Base-by-base conservation (phyloP, 37 sponge, comb jelly and placozoan species). In the Spongilla lacustris region DNA sequence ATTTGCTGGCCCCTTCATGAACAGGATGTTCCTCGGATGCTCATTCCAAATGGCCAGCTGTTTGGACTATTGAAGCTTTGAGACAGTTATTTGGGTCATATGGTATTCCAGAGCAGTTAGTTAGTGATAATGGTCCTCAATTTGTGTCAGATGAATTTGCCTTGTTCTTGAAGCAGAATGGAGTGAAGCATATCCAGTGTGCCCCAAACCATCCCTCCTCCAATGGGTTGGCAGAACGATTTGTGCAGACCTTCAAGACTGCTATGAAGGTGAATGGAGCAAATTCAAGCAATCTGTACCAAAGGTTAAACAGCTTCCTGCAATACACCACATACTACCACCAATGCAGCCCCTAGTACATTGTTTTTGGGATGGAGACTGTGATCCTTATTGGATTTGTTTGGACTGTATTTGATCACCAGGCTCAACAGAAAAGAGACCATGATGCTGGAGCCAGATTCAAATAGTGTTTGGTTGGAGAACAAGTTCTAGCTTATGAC, bases 91-190 rank as follows among this genome's bases (percentile, higher is more conserved):
- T 89, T 79, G 84, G 90, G 13, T 41, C n/a, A n/a, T n/a, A n/a
- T n/a, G n/a, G n/a, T n/a, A n/a, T 84, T 32, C 90, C 90, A n/a
- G 69, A 73, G 2, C 80, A 84, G 41, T 6, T 89, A n/a, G 90
- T 84, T 4, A 37, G 68, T 41, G 85, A 89, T 28, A 84, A 84
- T 84, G 90, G 90, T 33, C 90, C 90, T 8, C 90, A 89, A 68
- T 89, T 89, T 38, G 31, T 33, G 5, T 50, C 84, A n/a, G 75
- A 70, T n/a, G 85, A 89, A 30, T 84, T 89, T 50, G 27, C 28
- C 41, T 41, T 9, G 4, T 84, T 89, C 34, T 9, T 89, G 33
- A 31, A 29, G n/a, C 3, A 13, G 0, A 84, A 84, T 26, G 85
- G 90, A 23, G 41, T 84, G 2, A 78, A 74, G 68, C 90, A 89